Percentiles rank a stretch among this genome's conserved stretches.
Conservation (phyloP, 1,140 invertebrate genomes). For the Drosophila mojavensis region DNA sequence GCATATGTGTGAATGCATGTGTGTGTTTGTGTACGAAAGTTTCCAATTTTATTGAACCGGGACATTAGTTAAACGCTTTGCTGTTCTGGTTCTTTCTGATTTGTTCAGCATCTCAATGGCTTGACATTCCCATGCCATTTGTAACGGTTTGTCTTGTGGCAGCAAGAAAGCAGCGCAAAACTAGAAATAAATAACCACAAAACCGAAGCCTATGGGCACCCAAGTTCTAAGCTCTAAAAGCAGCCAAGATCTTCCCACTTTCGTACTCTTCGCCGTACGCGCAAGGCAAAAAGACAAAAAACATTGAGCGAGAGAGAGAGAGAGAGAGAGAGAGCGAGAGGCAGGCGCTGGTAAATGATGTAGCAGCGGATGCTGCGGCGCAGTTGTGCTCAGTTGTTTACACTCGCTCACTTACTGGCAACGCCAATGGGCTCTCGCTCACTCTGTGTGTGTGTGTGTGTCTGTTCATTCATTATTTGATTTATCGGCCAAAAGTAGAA, state of each 20-base stretch:
- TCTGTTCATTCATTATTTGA: constrained; percentile 71
- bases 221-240: constrained; percentile 14
- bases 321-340: not conserved
- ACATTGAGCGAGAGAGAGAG: not conserved
- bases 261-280: constrained; percentile 6
- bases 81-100: constrained; percentile 50
- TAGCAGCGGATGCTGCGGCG: constrained; percentile 59
- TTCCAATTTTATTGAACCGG: constrained; percentile 56
- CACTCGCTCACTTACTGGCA: constrained; percentile 40
- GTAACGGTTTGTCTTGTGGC: constrained; percentile 64
- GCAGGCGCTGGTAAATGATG: not conserved
- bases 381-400: constrained; percentile 61
- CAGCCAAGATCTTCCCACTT: not conserved
- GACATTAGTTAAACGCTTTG: constrained; percentile 38
- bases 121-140: constrained; percentile 60
- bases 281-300: not conserved
- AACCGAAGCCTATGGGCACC: constrained; percentile 4
- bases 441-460: not conserved
- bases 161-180: constrained; percentile 18
- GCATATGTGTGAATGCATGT: not conserved
- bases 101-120: constrained; percentile 35
- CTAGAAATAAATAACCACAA: constrained; percentile 4
- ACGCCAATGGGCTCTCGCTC: constrained; percentile 7
- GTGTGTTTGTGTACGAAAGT: too few species aligned
- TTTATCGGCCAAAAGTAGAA: constrained; percentile 59